These are phyloP conservation scores for Polypterus bichir DNA, from an alignment of 2,113 vertebrate genomes.

Conservation along the genomic window DNA sequence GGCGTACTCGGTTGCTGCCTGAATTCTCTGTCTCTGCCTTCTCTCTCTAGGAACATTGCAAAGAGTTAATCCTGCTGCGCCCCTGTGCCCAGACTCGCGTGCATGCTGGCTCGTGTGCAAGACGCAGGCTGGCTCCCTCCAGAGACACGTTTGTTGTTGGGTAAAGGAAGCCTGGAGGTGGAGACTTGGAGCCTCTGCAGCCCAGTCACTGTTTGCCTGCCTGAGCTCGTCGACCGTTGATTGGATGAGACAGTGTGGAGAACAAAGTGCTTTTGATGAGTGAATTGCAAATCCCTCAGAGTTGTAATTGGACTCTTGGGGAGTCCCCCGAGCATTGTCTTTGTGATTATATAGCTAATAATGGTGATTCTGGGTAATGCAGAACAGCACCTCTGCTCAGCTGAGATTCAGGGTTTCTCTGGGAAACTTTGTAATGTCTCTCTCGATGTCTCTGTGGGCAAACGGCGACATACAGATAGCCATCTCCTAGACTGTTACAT, in stretches of 20 bases:
- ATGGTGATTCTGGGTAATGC: constrained; percentile 12
- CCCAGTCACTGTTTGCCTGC: constrained; percentile 38
- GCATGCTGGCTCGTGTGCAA: too few species aligned
- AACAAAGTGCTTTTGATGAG: constrained; percentile 47
- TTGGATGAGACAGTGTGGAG: constrained; percentile 36
- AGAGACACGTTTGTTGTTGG: constrained; percentile 36
- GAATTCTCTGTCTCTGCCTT: too few species aligned
- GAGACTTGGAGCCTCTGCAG: constrained; percentile 26
- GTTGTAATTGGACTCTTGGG: constrained; percentile 11
- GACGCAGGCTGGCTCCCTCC: neutral
- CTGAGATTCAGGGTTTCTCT: too few species aligned
- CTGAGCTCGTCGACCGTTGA: constrained; percentile 25
- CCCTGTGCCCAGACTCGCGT: too few species aligned
- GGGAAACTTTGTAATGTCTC: too few species aligned
- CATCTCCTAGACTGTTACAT: too few species aligned
- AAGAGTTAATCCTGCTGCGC: too few species aligned
- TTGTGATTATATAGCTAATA: constrained; percentile 37
- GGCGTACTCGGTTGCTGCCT: too few species aligned
- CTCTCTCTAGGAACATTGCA: too few species aligned
- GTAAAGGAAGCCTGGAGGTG: constrained; percentile 26
- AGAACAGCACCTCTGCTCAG: too few species aligned
- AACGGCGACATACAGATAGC: too few species aligned
- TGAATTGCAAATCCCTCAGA: constrained; percentile 28
- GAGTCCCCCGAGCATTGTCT: constrained; percentile 34
- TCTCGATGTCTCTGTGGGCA: too few species aligned